Conservation (phyloP, 2,113 vertebrate genomes). For the Pseudonaja textilis region DNA sequence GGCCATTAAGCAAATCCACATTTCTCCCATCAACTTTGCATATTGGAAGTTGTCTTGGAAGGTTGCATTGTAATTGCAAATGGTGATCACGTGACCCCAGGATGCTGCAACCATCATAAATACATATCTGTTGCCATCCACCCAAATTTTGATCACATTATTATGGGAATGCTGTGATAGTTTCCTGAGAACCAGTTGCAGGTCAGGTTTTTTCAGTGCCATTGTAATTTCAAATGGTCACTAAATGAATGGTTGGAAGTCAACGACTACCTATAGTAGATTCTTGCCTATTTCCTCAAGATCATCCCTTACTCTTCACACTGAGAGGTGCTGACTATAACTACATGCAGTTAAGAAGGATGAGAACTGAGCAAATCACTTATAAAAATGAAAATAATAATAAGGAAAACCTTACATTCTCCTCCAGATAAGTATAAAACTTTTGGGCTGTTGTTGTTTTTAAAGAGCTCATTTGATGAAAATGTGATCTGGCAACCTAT, state of each 20-base stretch:
- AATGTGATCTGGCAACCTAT: slow-evolving; percentile 35
- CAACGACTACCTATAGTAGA: not conserved
- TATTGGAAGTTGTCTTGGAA: too few relatives aligned
- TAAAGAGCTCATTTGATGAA: not conserved
- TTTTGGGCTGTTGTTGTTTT: not conserved
- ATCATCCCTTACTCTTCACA: not conserved
- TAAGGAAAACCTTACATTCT: not conserved
- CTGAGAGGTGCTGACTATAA: not conserved
- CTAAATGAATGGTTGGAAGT: not conserved
- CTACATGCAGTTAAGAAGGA: not conserved
- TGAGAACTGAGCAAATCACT: not conserved
- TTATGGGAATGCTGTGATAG: not conserved
- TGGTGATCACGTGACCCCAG: too few relatives aligned
- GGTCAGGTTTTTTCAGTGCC: not conserved
- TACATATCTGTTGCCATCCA: too few relatives aligned
- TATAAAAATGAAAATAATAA: not conserved
- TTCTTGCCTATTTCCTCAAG: not conserved
- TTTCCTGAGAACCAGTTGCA: not conserved
- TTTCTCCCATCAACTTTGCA: too few relatives aligned
- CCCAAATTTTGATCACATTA: not conserved
- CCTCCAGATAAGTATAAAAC: not conserved
- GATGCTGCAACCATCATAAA: too few relatives aligned
- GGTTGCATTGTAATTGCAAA: too few relatives aligned
- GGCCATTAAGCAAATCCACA: too few relatives aligned
- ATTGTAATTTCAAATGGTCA: not conserved